Evolutionary conservation across 2,888 invertebrate genomes (phyloP), one percentile per base, ranked within the genome.

Genomic region (Hirtodrosophila alboralis): DNA sequence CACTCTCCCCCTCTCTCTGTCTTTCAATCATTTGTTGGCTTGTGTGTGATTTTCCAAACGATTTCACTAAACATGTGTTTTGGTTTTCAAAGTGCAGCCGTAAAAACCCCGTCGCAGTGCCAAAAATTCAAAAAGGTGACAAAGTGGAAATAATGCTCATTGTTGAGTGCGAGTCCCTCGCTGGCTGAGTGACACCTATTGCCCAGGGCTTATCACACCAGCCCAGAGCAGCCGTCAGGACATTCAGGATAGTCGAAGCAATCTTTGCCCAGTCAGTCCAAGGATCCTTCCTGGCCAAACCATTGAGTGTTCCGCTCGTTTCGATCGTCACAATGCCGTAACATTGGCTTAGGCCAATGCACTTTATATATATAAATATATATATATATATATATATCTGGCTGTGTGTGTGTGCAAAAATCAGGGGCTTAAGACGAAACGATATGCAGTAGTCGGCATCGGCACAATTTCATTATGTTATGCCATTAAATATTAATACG

Each of bases 101-200:
- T 64, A 71, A 83, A 81, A 84, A 83, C 69, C 79, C 84, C 65
- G 73, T 56, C 57, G 62, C 13, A 43, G 56, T 58, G 38, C 49
- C 62, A 47, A 56, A 68, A 63, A 69, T 57, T 40, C 41, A 43
- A 56, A 68, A 77, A 88, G 87, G 88, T 86, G 86, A 86, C 84
- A 84, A 78, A 79, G 76, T 87, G 86, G 76, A 88, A 86, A 87
- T 86, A 86, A 88, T 87, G 66, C 68, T 57, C 77, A 84, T 81
- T 81, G 86, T 81, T 85, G 44, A 48, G 38, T 16, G 41, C 43
- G n/a, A 3, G 41, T 56, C 41, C 57, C 58, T 73, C 47, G 51
- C 21, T 44, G 18, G 41, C 33, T 41, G 21, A 6, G 45, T 40
- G 65, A 60, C 63, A 72, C 79, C 79, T 81, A 70, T 76, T 68